These are phyloP conservation scores for Varecia variegata DNA, from an alignment of 2,797 vertebrate genomes.

Conservation along the genomic window DNA sequence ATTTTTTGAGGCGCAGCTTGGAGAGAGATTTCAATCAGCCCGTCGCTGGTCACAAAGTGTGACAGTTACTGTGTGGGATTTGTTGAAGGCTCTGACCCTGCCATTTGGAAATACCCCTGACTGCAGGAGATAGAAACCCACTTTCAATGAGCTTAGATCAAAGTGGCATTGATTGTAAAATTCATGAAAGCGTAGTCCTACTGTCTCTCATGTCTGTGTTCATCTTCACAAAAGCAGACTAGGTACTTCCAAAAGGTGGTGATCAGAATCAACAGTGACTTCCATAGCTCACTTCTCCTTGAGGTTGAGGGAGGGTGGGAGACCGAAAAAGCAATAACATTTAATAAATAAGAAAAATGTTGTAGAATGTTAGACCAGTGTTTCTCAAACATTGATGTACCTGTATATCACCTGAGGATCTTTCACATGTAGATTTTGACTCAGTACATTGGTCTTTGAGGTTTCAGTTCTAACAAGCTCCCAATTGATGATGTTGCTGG, in stretches of 20 bases:
- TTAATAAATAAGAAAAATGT: not conserved
- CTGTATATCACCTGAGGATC: not conserved
- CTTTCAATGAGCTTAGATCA: not conserved
- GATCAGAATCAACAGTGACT: not conserved
- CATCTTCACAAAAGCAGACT: not conserved
- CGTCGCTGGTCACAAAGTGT: not conserved
- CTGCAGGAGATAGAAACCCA: not conserved
- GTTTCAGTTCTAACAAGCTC: not conserved
- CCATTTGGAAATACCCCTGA: not conserved
- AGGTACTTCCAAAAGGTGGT: not conserved
- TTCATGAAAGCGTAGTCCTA: not conserved
- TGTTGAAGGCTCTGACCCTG: not conserved
- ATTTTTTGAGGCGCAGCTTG: not conserved
- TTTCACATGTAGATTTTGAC: not conserved
- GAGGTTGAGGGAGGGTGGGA: not conserved
- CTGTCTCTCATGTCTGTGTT: not conserved
- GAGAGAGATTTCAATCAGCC: not conserved
- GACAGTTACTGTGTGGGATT: not conserved
- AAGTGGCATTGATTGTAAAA: not conserved
- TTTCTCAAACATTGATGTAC: not conserved
- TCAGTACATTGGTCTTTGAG: not conserved
- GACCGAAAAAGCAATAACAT: not conserved
- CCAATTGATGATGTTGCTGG: not conserved
- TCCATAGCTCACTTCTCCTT: not conserved
- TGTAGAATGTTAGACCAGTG: not conserved